phyloP scores from a whole-genome alignment of 2,113 vertebrate genomes.

The Neodon shergylaensis region DNA sequence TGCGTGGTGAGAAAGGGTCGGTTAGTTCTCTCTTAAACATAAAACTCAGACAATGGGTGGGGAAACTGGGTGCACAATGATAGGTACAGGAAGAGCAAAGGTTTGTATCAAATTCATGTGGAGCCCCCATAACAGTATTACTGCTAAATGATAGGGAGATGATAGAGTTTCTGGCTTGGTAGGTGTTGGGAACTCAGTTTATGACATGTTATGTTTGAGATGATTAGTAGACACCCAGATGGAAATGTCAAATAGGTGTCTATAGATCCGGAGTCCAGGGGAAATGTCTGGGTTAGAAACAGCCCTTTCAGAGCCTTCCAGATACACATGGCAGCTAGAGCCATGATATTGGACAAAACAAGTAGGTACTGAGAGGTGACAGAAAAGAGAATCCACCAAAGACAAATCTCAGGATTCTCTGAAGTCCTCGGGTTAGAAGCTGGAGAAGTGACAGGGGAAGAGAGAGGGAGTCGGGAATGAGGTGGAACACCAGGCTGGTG shows the following conservation, averaged over 20 bases:
- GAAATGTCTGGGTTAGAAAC: background rate
- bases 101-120: background rate
- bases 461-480: background rate
- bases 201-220: background rate
- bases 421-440: background rate
- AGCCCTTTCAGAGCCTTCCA: background rate
- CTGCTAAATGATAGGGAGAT: background rate
- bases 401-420: background rate
- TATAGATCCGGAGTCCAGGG: background rate
- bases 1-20: background rate
- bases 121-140: background rate
- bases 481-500: background rate
- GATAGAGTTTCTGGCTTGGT: background rate
- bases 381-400: background rate
- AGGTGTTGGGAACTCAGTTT: background rate
- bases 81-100: background rate
- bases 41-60: background rate
- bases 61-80: background rate
- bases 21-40: background rate
- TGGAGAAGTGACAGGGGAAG: background rate
- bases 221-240: background rate
- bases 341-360: background rate
- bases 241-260: background rate
- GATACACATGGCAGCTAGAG: background rate
- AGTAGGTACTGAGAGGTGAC: background rate